phyloP scores from a whole-genome alignment of 2,797 vertebrate genomes.

The Craterocephalus amniculus region DNA sequence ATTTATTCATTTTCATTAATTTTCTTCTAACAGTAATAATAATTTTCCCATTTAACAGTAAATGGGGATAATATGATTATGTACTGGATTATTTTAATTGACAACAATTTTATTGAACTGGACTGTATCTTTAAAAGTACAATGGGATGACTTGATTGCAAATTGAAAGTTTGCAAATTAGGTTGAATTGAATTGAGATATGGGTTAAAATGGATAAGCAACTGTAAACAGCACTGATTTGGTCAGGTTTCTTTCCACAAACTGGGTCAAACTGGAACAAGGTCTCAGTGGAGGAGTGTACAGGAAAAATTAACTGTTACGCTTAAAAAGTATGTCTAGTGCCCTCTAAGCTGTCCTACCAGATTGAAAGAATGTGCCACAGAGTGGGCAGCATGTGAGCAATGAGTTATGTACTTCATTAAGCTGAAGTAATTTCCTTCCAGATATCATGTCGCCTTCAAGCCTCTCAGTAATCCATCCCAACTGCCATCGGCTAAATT shows the following conservation, averaged over 20 bases:
- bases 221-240: conserved; percentile 54
- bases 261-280: conserved; percentile 61
- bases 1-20: too few species aligned
- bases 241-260: conserved; percentile 47
- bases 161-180: neutral
- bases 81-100: too few species aligned
- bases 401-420: conserved; percentile 82
- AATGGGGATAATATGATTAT: too few species aligned
- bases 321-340: conserved; percentile 57
- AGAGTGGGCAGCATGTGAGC: conserved; percentile 67
- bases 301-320: conserved; percentile 59
- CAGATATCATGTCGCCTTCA: conserved; percentile 72
- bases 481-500: conserved; percentile 66
- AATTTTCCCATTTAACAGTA: too few species aligned
- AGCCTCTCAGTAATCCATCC: conserved; percentile 72
- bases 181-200: conserved; percentile 2
- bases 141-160: neutral
- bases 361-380: conserved; percentile 61
- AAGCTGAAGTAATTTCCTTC: conserved; percentile 78
- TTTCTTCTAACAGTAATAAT: too few species aligned
- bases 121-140: neutral
- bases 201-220: conserved; percentile 47
- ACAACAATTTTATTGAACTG: too few species aligned
- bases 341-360: conserved; percentile 71
- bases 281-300: conserved; percentile 45